Conservation (phyloP, 2,888 invertebrate species). For the Neocrepidodera transversa region DNA sequence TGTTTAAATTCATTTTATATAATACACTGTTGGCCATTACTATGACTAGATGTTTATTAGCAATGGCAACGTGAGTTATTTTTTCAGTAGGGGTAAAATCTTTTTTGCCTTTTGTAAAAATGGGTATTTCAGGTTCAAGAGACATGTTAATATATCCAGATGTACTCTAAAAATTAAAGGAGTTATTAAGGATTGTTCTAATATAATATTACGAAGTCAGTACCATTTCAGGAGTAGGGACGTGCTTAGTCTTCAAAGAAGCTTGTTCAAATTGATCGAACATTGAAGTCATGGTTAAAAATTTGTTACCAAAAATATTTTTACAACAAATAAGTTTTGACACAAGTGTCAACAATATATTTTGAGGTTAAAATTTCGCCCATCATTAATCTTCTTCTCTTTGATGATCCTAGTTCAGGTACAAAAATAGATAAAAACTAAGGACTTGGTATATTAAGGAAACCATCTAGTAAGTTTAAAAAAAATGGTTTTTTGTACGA, state of each 20-base stretch:
- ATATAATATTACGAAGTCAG: background rate
- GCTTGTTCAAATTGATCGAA: conserved; percentile 85
- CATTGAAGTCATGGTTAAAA: conserved; percentile 78
- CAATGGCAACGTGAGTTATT: conserved; percentile 81
- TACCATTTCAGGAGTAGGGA: conserved; percentile 62
- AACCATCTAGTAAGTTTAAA: too few species aligned
- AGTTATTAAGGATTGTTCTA: background rate
- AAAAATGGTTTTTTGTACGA: too few species aligned
- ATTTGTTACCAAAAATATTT: too few species aligned
- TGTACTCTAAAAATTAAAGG: conserved; percentile 53
- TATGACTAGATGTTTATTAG: conserved; percentile 83
- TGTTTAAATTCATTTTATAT: conserved; percentile 80
- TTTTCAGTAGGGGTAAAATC: conserved; percentile 79
- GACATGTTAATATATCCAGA: conserved; percentile 67
- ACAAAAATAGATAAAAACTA: too few species aligned
- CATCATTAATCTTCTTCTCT: too few species aligned
- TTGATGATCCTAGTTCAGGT: too few species aligned
- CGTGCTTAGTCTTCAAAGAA: conserved; percentile 65
- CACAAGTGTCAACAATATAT: too few species aligned
- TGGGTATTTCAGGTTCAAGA: conserved; percentile 78
- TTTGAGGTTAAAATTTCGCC: too few species aligned
- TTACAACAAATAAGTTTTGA: too few species aligned
- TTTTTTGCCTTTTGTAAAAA: conserved; percentile 86
- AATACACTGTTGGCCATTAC: conserved; percentile 84
- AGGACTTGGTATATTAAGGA: too few species aligned